These are phyloP conservation scores for Luffia ferchaultella DNA, from an alignment of 2,888 invertebrate genomes.

Conservation along the genomic window DNA sequence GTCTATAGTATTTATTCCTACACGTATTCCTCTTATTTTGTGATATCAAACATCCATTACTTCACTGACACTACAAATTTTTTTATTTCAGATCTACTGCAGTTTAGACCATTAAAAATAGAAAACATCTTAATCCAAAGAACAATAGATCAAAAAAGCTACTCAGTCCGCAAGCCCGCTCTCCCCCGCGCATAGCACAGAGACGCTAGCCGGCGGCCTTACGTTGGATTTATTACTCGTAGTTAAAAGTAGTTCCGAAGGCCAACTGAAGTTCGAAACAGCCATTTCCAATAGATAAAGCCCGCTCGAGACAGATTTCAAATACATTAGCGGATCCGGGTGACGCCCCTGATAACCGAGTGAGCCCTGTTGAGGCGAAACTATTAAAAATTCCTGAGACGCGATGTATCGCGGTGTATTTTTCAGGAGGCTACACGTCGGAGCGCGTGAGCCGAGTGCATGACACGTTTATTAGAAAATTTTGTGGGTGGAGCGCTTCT, in stretches of 20 bases:
- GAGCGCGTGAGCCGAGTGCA: conserved; percentile 33
- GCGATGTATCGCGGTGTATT: conserved; percentile 27
- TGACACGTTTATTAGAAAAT: conserved; percentile 47
- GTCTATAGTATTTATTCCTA: too few relatives aligned
- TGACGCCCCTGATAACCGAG: conserved; percentile 5
- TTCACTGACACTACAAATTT: too few relatives aligned
- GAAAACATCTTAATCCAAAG: too few relatives aligned
- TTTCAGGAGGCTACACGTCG: conserved; percentile 16
- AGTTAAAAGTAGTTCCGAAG: conserved; percentile 59
- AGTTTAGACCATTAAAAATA: too few relatives aligned
- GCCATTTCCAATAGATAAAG: conserved; percentile 62
- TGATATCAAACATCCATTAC: too few relatives aligned
- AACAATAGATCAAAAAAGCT: background rate
- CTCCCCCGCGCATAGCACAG: conserved; percentile 40
- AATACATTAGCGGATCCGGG: conserved; percentile 45
- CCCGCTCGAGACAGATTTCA: conserved; percentile 55
- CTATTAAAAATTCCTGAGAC: conserved; percentile 59
- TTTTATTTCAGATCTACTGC: too few relatives aligned
- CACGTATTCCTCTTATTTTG: too few relatives aligned
- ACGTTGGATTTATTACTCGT: conserved; percentile 57
- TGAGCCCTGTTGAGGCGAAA: conserved; percentile 17
- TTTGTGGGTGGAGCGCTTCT: conserved; percentile 20
- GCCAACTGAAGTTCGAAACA: conserved; percentile 57
- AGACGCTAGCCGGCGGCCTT: conserved; percentile 31
- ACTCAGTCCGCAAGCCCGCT: conserved; percentile 10